Percentiles rank a stretch among this genome's conserved stretches.
Conservation (phyloP, 53 echinoderm and acorn worm species). For the Echinometra lucunter region DNA sequence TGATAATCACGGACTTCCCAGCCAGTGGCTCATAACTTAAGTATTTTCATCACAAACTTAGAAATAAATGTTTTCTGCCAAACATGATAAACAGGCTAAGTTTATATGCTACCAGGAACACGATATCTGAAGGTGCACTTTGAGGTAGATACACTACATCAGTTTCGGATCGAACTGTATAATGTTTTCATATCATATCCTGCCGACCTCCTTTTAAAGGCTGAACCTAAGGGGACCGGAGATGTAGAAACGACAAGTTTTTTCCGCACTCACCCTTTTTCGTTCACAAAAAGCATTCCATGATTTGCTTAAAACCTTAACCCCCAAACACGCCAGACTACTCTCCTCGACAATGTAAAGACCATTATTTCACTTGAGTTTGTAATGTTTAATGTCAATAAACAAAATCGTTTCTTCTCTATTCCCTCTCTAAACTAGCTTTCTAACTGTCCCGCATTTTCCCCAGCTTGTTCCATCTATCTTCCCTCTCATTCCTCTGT, state of each 20-base stretch:
- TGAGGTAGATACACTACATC: neutral
- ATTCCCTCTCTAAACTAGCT: too few species aligned
- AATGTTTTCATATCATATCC: neutral
- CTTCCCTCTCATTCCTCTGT: too few species aligned
- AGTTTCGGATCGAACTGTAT: neutral
- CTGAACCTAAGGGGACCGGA: neutral
- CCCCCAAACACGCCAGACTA: too few species aligned
- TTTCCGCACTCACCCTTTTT: too few species aligned
- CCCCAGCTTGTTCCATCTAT: too few species aligned
- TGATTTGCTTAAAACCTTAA: too few species aligned
- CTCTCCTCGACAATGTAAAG: too few species aligned
- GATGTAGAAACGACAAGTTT: neutral
- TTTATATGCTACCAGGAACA: neutral
- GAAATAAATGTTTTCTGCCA: neutral
- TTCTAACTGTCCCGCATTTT: too few species aligned
- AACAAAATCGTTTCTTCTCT: too few species aligned
- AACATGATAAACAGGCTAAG: neutral
- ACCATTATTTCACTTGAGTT: too few species aligned
- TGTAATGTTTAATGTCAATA: too few species aligned
- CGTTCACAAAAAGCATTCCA: too few species aligned
- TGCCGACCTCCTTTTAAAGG: neutral
- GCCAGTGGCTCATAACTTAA: neutral
- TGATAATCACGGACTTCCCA: neutral
- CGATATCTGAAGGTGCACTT: neutral
- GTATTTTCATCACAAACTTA: neutral